A percentile compares a stretch with the other conserved stretches of the same genome.
Evolutionary conservation across 2,113 vertebrate genomes (phyloP).

Genomic region (Erythrocercus mccallii): DNA sequence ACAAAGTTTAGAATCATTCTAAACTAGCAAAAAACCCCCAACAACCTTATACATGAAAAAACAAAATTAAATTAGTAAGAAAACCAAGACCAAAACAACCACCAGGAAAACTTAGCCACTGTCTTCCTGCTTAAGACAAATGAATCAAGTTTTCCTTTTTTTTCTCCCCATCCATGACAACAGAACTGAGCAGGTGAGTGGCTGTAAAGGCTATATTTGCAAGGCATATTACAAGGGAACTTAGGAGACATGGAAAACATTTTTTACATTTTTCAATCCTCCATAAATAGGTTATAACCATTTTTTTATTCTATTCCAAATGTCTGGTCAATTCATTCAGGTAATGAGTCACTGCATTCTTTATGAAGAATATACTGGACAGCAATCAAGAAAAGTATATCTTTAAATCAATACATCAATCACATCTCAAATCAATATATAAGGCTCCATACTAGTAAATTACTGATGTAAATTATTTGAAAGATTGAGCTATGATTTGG

Average conservation of each 20-base stretch:
- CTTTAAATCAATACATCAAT: not conserved
- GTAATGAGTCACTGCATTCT: not conserved
- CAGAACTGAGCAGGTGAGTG: not conserved
- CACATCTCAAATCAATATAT: not conserved
- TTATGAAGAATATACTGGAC: not conserved
- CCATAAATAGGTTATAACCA: not conserved
- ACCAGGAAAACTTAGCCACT: not conserved
- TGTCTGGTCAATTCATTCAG: not conserved
- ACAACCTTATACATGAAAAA: not conserved
- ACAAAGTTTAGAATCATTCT: not conserved
- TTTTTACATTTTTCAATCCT: not conserved
- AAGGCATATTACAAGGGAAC: not conserved
- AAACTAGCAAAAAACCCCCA: not conserved
- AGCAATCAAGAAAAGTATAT: not conserved
- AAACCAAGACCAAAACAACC: not conserved
- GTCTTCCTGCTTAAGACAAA: not conserved
- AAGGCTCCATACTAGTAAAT: not conserved
- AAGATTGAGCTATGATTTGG: not conserved
- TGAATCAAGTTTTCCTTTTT: not conserved
- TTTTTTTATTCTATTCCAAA: not conserved
- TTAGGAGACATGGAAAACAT: not conserved
- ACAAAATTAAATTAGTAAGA: not conserved
- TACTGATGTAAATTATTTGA: not conserved
- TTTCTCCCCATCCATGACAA: not conserved
- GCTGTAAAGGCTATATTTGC: not conserved